phyloP scores from a whole-genome alignment of 2,888 invertebrate genomes.

The Strigamia crassipes region DNA sequence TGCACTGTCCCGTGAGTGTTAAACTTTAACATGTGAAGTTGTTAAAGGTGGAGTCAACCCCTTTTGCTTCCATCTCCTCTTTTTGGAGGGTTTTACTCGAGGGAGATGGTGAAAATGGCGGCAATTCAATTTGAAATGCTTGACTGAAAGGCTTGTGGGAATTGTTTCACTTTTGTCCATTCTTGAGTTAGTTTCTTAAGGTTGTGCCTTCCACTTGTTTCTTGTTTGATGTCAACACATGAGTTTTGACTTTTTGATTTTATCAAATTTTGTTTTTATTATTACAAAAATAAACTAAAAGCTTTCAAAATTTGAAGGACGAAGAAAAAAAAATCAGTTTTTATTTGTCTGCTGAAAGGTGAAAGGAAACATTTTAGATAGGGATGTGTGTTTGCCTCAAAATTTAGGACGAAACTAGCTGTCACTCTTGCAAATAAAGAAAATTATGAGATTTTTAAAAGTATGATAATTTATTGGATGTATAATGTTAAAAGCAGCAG shows the following conservation, averaged over 20 bases:
- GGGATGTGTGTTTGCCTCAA: too few relatives aligned
- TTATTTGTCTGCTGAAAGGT: not conserved
- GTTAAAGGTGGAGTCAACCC: slow-evolving; percentile 33
- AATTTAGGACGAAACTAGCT: too few relatives aligned
- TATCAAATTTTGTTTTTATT: not conserved
- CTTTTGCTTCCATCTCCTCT: not conserved
- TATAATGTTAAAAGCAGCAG: too few relatives aligned
- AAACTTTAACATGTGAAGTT: slow-evolving; percentile 33
- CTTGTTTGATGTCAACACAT: slow-evolving; percentile 2
- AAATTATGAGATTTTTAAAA: too few relatives aligned
- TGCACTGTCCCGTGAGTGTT: slow-evolving; percentile 7
- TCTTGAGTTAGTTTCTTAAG: not conserved
- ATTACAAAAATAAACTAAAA: not conserved
- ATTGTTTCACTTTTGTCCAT: slow-evolving; percentile 34
- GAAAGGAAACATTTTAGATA: too few relatives aligned
- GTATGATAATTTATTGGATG: too few relatives aligned
- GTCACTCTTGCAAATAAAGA: too few relatives aligned
- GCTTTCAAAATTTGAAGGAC: not conserved
- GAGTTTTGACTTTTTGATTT: not conserved
- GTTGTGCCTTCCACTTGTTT: not conserved
- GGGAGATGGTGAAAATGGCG: slow-evolving; percentile 30
- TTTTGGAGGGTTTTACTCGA: not conserved
- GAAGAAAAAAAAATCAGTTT: not conserved
- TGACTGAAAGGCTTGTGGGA: slow-evolving; percentile 20
- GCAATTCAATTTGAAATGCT: slow-evolving; percentile 37